phyloP scores from a whole-genome alignment of 2,888 invertebrate genomes.

The Tinea trinotella region DNA sequence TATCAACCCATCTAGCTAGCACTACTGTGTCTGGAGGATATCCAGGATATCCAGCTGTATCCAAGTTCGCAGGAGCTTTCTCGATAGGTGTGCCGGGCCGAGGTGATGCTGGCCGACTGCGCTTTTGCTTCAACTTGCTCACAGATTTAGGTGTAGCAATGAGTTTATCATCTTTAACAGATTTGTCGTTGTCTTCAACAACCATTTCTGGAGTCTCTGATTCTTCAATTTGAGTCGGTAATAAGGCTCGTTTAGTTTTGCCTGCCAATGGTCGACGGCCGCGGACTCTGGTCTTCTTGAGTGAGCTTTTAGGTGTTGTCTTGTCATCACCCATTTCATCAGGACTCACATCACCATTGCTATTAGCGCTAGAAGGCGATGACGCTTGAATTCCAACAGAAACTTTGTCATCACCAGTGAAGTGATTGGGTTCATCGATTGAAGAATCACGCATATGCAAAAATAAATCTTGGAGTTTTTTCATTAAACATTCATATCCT shows the following conservation, averaged over 20 bases:
- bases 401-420: conserved; percentile 49
- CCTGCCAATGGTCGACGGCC: conserved; percentile 55
- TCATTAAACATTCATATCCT: conserved; percentile 55
- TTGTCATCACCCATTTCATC: conserved; percentile 55
- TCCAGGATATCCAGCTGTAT: conserved; percentile 49
- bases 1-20: conserved; percentile 79
- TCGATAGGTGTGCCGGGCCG: conserved; percentile 60
- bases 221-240: conserved; percentile 60
- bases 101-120: conserved; percentile 50
- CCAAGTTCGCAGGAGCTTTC: conserved; percentile 42
- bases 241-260: conserved; percentile 55
- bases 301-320: conserved; percentile 66
- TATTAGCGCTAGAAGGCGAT: conserved; percentile 37
- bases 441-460: conserved; percentile 48
- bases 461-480: conserved; percentile 59
- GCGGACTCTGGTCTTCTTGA: conserved; percentile 58
- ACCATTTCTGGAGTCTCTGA: conserved; percentile 64
- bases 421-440: conserved; percentile 42
- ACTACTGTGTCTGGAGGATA: conserved; percentile 62
- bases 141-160: conserved; percentile 59
- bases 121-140: conserved; percentile 53
- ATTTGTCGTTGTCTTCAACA: conserved; percentile 48
- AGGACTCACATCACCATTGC: conserved; percentile 60
- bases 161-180: conserved; percentile 50
- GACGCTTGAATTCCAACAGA: conserved; percentile 53